Percentiles rank a stretch among this genome's conserved stretches.
Conservation (phyloP, 2,113 vertebrate genomes). For the Poeciliopsis retropinna region DNA sequence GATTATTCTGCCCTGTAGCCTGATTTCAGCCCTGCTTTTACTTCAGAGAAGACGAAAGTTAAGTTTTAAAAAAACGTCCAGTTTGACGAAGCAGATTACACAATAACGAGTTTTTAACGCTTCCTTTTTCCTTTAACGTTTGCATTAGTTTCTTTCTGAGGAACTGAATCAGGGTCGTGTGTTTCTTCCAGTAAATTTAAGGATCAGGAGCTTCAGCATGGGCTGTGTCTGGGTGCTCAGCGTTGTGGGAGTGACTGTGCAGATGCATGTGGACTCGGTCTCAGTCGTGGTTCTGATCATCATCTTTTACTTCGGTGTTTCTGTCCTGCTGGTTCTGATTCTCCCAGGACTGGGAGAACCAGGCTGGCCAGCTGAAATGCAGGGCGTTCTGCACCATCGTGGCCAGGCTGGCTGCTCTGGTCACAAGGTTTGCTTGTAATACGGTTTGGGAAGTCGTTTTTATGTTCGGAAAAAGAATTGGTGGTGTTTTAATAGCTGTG, state of each 20-base stretch:
- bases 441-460: background rate
- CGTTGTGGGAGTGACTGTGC: fast-evolving
- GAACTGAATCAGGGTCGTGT: background rate
- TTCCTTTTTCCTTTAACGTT: too few species aligned
- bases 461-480: fast-evolving
- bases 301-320: slow-evolving; percentile 2
- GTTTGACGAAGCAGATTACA: too few species aligned
- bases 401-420: slow-evolving; percentile 15
- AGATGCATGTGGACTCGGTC: background rate
- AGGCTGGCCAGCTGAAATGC: slow-evolving; percentile 1
- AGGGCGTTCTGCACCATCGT: slow-evolving; percentile 16
- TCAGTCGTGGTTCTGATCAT: background rate
- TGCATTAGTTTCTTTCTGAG: background rate
- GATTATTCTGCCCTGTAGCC: too few species aligned
- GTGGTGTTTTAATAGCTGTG: background rate
- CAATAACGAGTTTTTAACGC: too few species aligned
- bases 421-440: background rate
- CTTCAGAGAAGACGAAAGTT: too few species aligned
- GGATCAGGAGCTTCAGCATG: slow-evolving; percentile 5
- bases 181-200: background rate
- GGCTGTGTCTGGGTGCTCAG: slow-evolving; percentile 24
- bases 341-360: slow-evolving; percentile 3
- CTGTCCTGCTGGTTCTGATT: slow-evolving; percentile 8
- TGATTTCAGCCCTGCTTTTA: too few species aligned
- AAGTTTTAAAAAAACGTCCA: too few species aligned